Evolutionary conservation across 2,888 invertebrate genomes (phyloP).

Genomic region (Chymomyza amoena): DNA sequence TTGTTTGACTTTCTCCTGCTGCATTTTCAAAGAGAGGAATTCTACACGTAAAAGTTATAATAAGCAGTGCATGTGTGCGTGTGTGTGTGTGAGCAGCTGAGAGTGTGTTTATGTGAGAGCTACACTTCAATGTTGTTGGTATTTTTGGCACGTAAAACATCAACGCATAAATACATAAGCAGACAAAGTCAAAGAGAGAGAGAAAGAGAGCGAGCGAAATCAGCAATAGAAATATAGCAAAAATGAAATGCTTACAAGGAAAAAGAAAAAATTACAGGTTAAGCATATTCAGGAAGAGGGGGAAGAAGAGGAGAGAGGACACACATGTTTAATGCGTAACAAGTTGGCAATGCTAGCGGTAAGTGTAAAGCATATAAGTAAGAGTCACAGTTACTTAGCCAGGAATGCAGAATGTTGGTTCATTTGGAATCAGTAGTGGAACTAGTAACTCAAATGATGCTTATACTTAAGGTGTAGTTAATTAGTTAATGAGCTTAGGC

Average conservation of each 20-base stretch:
- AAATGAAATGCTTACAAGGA: conserved; percentile 40
- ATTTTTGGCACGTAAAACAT: conserved; percentile 73
- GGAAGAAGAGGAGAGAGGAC: background rate
- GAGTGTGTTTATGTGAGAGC: background rate
- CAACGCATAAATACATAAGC: conserved; percentile 66
- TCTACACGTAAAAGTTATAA: conserved; percentile 48
- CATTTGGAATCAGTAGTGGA: conserved; percentile 26
- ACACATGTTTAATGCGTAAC: background rate
- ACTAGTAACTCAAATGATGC: background rate
- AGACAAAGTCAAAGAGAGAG: conserved; percentile 29
- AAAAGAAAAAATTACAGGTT: conserved; percentile 20
- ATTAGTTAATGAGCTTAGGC: background rate
- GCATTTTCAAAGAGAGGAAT: conserved; percentile 42
- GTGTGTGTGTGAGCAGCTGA: background rate
- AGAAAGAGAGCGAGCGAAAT: conserved; percentile 29
- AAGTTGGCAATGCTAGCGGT: conserved; percentile 7
- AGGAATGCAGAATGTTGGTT: conserved; percentile 23
- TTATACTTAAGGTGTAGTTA: background rate
- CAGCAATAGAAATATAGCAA: background rate
- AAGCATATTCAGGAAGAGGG: background rate
- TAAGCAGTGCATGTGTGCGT: conserved; percentile 7
- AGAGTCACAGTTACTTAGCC: conserved; percentile 35
- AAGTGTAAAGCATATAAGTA: conserved; percentile 26
- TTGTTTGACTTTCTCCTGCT: too few relatives aligned
- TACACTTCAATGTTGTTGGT: conserved; percentile 32